A percentile compares a stretch with the other conserved stretches of the same genome.
Evolutionary conservation across 2,888 invertebrate genomes (phyloP).

Genomic region (Diplolepis rosae): DNA sequence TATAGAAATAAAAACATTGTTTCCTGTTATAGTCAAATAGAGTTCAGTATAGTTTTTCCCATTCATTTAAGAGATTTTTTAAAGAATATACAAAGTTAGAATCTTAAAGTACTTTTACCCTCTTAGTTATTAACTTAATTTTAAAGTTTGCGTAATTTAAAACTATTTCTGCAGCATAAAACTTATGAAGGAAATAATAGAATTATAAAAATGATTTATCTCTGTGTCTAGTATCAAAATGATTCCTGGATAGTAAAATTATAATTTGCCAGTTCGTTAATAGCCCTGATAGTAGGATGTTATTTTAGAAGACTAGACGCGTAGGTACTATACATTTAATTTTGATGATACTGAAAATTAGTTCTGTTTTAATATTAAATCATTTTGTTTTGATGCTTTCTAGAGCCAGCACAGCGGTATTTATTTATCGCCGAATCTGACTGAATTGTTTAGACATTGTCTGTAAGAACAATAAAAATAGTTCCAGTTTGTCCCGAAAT

Average conservation of each 20-base stretch:
- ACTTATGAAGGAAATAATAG: background rate
- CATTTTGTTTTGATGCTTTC: conserved; percentile 5
- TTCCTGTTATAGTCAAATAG: too few species aligned
- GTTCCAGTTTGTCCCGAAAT: background rate
- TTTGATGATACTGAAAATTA: background rate
- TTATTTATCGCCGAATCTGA: background rate
- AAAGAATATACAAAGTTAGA: too few species aligned
- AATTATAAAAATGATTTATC: background rate
- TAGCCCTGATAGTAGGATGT: background rate
- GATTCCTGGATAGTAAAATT: background rate
- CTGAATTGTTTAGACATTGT: background rate
- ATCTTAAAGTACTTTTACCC: too few species aligned
- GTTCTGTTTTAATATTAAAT: background rate
- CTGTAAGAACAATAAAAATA: background rate
- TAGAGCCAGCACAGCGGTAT: background rate
- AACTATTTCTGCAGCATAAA: too few species aligned
- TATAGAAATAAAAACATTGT: too few species aligned
- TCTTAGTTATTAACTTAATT: too few species aligned
- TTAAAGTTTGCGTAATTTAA: too few species aligned
- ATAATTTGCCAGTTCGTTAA: conserved; percentile 21
- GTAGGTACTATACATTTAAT: background rate
- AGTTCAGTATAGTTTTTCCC: too few species aligned
- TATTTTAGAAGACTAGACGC: conserved; percentile 9
- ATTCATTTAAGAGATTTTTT: too few species aligned
- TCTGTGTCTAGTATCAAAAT: background rate